Evolutionary conservation across 2,888 invertebrate genomes (phyloP), one percentile per base, ranked within the genome.

Genomic region (Uropetala carovei): DNA sequence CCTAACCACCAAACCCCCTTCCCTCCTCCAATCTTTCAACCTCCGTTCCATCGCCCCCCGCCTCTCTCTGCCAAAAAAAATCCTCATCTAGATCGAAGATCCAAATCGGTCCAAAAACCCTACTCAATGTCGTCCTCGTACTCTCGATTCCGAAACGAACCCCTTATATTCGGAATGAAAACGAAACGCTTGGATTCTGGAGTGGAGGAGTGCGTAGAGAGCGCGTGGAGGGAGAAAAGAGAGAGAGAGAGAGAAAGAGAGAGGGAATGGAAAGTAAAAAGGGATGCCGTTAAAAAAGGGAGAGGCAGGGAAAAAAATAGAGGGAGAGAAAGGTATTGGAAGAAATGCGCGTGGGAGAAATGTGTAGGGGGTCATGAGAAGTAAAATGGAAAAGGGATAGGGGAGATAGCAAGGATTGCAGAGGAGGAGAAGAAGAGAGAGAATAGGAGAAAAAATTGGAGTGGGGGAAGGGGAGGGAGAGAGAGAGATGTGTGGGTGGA

Each of bases 161-260:
- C 75, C 75, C 75, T 75, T 75, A 75, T 75, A 75, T 75, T 75
- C 22, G 75, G 27, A 75, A 75, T 75, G 75, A 75, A 75, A 75
- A 68, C 68, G 68, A 18, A 68, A 14, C 75, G 75, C 75, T 13
- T 27, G 75, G 75, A 27, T 68, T 22, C 68, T n/a, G 68, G 1
- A 43, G 43, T 43, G 43, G 43, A 43, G 43, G 43, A 43, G 43
- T 43, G 43, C 5, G 43, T 43, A 43, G 43, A 5, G 43, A 43
- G 68, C 68, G 68, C 18, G n/a, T n/a, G 68, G n/a, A 18, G 64
- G 64, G 16, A 14, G 64, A 14, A 14, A 7, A 64, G 64, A n/a
- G 64, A 64, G 75, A 27, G 27, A 75, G 75, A 75, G 22, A 27
- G 75, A 27, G 27, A 27, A 75, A 27, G 75, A 75, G n/a, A 27